These are phyloP conservation scores for Holocentrus rufus DNA, from an alignment of 2,797 vertebrate genomes.

Conservation along the genomic window DNA sequence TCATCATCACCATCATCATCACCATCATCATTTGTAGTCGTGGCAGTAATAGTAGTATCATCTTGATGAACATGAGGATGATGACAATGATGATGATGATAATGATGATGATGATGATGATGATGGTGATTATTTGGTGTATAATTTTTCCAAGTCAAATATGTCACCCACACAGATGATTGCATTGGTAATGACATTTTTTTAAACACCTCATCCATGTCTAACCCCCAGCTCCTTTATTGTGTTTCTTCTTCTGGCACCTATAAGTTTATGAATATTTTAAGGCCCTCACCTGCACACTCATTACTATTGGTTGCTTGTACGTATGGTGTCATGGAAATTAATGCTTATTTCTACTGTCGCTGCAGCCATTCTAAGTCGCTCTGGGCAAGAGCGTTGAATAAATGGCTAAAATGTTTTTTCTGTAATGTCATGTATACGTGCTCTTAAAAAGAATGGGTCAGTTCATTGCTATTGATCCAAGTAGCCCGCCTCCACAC, in stretches of 20 bases:
- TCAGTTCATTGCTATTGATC: too few species aligned
- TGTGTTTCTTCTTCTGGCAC: background rate
- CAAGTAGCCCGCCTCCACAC: too few species aligned
- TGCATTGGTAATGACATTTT: conserved; percentile 59
- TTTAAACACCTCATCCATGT: background rate
- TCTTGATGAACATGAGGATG: too few species aligned
- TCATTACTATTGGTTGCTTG: background rate
- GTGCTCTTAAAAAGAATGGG: too few species aligned
- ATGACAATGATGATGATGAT: too few species aligned
- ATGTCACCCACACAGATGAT: conserved; percentile 52
- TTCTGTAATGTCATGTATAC: too few species aligned
- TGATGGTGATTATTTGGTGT: too few species aligned
- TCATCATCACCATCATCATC: conserved; percentile 3
- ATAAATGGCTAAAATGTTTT: background rate
- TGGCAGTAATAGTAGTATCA: conserved; percentile 20
- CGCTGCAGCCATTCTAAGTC: conserved; percentile 3
- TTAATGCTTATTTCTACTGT: background rate
- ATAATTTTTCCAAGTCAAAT: conserved; percentile 37
- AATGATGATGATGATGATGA: too few species aligned
- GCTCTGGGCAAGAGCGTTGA: background rate
- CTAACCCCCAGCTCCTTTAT: background rate
- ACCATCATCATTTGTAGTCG: conserved; percentile 16
- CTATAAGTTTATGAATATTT: conserved; percentile 1
- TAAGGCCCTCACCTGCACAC: background rate
- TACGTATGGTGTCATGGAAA: background rate